Conservation (phyloP, 2,888 invertebrate species). For the Agrypnus murinus region DNA sequence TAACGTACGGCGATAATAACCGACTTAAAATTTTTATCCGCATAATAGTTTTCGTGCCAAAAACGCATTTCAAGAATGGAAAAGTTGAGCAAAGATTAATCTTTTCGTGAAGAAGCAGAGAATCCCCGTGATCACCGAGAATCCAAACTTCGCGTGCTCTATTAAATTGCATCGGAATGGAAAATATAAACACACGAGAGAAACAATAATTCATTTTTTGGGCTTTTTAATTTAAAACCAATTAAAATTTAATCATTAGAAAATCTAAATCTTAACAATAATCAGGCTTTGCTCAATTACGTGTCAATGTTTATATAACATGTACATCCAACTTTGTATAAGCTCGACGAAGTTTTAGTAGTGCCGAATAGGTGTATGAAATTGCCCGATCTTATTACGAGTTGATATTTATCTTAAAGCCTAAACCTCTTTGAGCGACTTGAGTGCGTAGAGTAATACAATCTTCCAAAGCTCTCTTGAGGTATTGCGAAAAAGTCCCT, state of each 20-base stretch:
- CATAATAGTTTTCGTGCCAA: conserved; percentile 21
- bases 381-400: conserved; percentile 29
- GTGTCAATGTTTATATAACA: conserved; percentile 13
- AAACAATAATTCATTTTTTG: neutral
- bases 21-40: neutral
- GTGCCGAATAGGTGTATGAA: conserved; percentile 26
- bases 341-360: conserved; percentile 11
- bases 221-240: no score
- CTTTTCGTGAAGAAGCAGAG: conserved; percentile 12
- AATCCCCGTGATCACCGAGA: conserved; percentile 21
- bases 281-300: neutral
- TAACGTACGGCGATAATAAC: conserved; percentile 10
- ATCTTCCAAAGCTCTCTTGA: conserved; percentile 27
- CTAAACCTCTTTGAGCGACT: conserved; percentile 28
- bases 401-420: conserved; percentile 28
- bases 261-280: no score
- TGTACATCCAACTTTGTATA: conserved; percentile 8
- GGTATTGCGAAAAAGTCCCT: conserved; percentile 25
- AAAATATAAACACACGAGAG: conserved; percentile 21
- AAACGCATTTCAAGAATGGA: conserved; percentile 27
- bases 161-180: conserved; percentile 21
- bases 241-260: no score
- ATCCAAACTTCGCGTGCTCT: conserved; percentile 29
- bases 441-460: conserved; percentile 27
- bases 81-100: conserved; percentile 25